Conservation (phyloP, 2,888 invertebrate species). For the Morinoia aosen region DNA sequence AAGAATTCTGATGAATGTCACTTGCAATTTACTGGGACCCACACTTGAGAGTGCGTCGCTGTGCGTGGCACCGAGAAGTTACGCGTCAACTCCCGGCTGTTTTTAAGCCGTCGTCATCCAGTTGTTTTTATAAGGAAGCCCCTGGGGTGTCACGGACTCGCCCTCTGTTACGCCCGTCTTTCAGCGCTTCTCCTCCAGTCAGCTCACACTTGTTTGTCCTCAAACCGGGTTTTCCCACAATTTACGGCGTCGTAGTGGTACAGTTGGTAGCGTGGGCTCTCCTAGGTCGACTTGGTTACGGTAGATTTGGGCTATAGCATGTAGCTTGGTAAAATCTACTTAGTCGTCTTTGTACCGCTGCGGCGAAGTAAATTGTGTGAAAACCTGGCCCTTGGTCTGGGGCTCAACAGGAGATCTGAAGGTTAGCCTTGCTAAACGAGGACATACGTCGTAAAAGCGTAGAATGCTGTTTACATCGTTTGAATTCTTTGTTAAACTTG, state of each 20-base stretch:
- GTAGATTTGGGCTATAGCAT: too few species aligned
- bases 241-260: too few species aligned
- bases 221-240: not conserved
- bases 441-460: not conserved
- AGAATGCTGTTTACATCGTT: too few species aligned
- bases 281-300: too few species aligned
- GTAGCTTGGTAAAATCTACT: too few species aligned
- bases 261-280: too few species aligned
- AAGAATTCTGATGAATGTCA: not conserved
- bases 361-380: too few species aligned
- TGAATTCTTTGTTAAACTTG: too few species aligned
- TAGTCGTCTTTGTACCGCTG: too few species aligned
- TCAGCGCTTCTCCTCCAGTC: not conserved
- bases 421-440: not conserved
- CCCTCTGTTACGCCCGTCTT: conserved; percentile 43
- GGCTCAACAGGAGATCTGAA: not conserved
- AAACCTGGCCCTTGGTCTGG: not conserved
- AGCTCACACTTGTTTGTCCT: not conserved
- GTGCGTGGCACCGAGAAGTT: not conserved
- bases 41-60: not conserved
- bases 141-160: conserved; percentile 33
- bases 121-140: not conserved
- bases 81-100: not conserved
- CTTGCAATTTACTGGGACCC: not conserved
- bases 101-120: not conserved